Evolutionary conservation across 2,113 vertebrate species (phyloP).

Genomic region (Melanocharis versteri): DNA sequence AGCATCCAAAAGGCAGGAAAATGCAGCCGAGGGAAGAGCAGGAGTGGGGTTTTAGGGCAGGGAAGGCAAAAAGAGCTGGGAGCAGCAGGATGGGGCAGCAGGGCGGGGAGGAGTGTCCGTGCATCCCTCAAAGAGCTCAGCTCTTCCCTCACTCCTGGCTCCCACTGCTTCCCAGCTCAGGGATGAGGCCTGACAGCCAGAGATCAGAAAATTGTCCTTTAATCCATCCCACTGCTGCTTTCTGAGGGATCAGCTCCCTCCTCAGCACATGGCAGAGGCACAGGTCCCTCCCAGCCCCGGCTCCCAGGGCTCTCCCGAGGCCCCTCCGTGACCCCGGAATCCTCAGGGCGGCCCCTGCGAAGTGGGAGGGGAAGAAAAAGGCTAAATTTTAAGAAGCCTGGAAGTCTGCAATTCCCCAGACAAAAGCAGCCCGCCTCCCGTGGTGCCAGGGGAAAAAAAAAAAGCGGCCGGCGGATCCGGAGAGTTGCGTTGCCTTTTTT

Average conservation of each 20-base stretch:
- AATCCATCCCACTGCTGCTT: neutral
- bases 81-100: neutral
- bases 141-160: neutral
- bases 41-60: neutral
- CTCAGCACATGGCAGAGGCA: neutral
- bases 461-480: neutral
- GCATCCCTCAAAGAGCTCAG: neutral
- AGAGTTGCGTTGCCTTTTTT: neutral
- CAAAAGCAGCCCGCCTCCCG: neutral
- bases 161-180: neutral
- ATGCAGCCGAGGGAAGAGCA: neutral
- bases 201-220: rapidly evolving
- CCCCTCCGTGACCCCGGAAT: neutral
- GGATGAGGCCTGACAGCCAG: neutral
- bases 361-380: neutral
- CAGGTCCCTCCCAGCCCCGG: neutral
- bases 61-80: neutral
- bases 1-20: neutral
- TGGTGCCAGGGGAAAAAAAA: neutral
- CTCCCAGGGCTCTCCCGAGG: neutral
- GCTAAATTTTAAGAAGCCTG: neutral
- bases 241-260: neutral
- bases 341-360: neutral
- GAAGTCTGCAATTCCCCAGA: neutral
- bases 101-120: rapidly evolving